Evolutionary conservation across 2,797 vertebrate species (phyloP), one percentile per base, ranked within the genome.

Genomic region (Phyllotis vaccarum): DNA sequence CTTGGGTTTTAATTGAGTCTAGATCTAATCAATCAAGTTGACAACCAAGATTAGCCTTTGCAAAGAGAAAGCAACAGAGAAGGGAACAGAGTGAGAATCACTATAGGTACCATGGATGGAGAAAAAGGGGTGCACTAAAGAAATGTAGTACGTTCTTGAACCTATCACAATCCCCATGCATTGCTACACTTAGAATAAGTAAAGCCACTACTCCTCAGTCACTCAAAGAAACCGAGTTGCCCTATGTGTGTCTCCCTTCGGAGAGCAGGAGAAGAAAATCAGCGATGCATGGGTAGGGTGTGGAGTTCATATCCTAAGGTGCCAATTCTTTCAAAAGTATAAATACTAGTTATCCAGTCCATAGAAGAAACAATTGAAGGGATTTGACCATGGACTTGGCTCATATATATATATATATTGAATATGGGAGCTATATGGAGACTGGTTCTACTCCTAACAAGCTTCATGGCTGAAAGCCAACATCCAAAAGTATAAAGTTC

Each of bases 321-420:
- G 24, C 95, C 92, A 54, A 96, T 89, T 97, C 74, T 94, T 97
- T 97, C 97, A 95, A 91, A 82, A 90, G 78, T 87, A 95, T 97
- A 97, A 97, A 95, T 82, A 85, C 75, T 80, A 87, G 95, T 97
- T 86, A 97, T 95, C 74, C 90, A 89, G 90, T 90, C 70, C 92
- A 68, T 88, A 46, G 74, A 75, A 92, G 58, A 70, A 95, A 94
- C 95, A 97, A 97, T 79, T 83, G 49, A 62, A 79, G 75, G 75
- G 95, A 96, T 95, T 98, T 98, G 96, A 96, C 80, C 83, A 31
- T 3, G 82, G 43, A 43, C 4, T 24, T 94, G 95, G 90, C 79
- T 62, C 0, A 0, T 5, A 60, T 78, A 97, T 96, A 66, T 34
- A 0, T 13, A n/a, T n/a, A n/a, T 89, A 88, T 80, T 95, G 85